A percentile compares a stretch with the other conserved stretches of the same genome.
Conservation (phyloP, 2,888 invertebrate genomes). For the Apantesis nais region DNA sequence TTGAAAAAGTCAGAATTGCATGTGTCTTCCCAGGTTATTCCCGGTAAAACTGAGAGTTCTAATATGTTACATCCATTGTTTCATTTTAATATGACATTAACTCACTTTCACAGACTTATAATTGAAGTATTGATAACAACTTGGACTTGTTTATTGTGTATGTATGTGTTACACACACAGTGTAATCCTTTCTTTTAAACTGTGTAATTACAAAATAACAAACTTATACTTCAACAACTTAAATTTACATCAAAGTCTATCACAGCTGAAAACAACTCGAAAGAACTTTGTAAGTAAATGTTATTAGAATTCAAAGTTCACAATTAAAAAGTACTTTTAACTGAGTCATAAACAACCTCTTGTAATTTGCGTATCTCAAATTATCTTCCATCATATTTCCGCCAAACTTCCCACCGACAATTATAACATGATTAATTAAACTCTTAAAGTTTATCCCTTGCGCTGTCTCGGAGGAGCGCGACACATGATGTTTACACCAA, state of each 20-base stretch:
- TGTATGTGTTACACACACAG: neutral
- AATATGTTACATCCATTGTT: too few relatives aligned
- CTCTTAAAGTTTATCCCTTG: constrained; percentile 45
- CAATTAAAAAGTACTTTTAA: constrained; percentile 18
- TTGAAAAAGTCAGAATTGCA: too few relatives aligned
- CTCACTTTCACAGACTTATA: too few relatives aligned
- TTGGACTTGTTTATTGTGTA: neutral
- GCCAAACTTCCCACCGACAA: constrained; percentile 25
- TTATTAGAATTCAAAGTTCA: constrained; percentile 9
- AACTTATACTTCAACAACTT: neutral
- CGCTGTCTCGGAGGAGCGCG: constrained; percentile 49
- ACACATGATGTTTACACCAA: constrained; percentile 78
- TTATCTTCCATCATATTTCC: constrained; percentile 28
- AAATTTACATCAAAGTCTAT: neutral
- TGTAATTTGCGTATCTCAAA: constrained; percentile 25
- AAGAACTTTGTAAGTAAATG: constrained; percentile 7
- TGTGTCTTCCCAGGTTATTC: too few relatives aligned
- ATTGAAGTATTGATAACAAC: neutral
- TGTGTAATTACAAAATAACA: neutral
- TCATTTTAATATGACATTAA: too few relatives aligned
- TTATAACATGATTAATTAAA: constrained; percentile 32
- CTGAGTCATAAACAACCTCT: constrained; percentile 24
- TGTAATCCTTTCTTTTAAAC: neutral
- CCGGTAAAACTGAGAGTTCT: too few relatives aligned
- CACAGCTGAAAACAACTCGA: neutral